Base-by-base conservation (phyloP, 2,797 vertebrate genomes). In the Malacoraja senta region DNA sequence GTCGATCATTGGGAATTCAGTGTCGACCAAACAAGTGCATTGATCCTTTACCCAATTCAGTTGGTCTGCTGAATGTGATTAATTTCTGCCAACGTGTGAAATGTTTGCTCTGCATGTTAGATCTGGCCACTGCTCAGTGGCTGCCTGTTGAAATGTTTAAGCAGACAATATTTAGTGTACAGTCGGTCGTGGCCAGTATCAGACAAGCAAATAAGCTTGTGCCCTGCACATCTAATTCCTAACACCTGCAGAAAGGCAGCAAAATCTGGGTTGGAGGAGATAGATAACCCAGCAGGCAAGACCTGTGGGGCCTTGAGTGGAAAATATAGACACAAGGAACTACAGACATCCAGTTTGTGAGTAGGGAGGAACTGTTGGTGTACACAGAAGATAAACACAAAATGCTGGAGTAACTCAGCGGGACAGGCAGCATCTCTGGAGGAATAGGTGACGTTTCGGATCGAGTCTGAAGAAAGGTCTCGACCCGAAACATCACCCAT, bases 141-240 rank as follows among this genome's bases (percentile, higher is more conserved):
- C 53, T 91, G 65, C 12, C 90, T 91, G 68, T 29, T 91, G 21
- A 15, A 44, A 53, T 91, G 90, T 91, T 91, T 91, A 53, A 91
- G 21, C 13, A 74, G 12, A 74, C 21, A 44, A 24, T 29, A 74
- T 44, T 68, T 72, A 91, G 53, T 29, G 3, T 9, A 26, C 8
- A 4, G 8, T 15, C 35, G 21, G 8, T 26, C 35, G 21, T 74
- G 24, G 68, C 68, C 35, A 74, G 32, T 26, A 53, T 12, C 9
- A 29, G 32, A 38, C 17, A 74, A 74, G 90, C 72, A 38, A 71
- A 21, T 44, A 71, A 4, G 10, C 8, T 44, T 72, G 19, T 91
- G 38, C 4, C 80, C 65, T 63, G 8, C 61, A 32, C 12, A 21
- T 32, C 61, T 63, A n/a, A 29, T 88, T 65, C 32, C 17, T 6